phyloP scores from a whole-genome alignment of 2,888 invertebrate species.

The Diaprepes abbreviatus region DNA sequence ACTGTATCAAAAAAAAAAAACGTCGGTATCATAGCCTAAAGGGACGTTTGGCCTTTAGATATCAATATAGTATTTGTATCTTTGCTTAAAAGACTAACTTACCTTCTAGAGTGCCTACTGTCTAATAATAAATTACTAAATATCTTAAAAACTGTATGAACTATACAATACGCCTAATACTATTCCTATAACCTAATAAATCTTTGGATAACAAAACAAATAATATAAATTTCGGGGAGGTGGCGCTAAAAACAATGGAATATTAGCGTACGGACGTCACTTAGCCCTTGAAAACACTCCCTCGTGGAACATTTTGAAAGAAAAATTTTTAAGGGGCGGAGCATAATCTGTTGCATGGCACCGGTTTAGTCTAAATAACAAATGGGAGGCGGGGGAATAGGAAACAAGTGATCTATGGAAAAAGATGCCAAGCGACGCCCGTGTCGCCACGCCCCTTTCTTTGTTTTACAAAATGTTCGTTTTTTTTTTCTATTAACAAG shows the following conservation, averaged over 20 bases:
- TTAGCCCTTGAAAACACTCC: not conserved
- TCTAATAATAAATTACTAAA: constrained; percentile 58
- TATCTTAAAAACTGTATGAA: constrained; percentile 52
- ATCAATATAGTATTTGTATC: constrained; percentile 35
- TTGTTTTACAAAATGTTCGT: constrained; percentile 17
- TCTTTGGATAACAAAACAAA: constrained; percentile 49
- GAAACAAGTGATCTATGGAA: not conserved
- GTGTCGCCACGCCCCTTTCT: constrained; percentile 20
- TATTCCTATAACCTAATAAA: constrained; percentile 41
- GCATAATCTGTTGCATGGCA: not conserved
- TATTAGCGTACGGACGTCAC: constrained; percentile 15
- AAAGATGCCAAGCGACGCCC: constrained; percentile 14
- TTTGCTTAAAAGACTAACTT: constrained; percentile 54
- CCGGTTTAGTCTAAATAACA: not conserved
- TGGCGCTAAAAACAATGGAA: constrained; percentile 31
- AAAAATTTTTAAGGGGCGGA: not conserved
- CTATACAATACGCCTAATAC: constrained; percentile 34
- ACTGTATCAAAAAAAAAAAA: constrained; percentile 47
- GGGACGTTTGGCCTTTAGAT: constrained; percentile 44
- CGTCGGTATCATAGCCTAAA: constrained; percentile 33
- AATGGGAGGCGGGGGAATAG: not conserved
- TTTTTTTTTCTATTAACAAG: constrained; percentile 8
- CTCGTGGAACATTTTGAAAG: not conserved
- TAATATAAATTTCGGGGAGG: constrained; percentile 31
- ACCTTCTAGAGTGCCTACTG: constrained; percentile 16